These are phyloP conservation scores for Drosophila birchii DNA, from an alignment of 2,888 invertebrate species.

Conservation along the genomic window DNA sequence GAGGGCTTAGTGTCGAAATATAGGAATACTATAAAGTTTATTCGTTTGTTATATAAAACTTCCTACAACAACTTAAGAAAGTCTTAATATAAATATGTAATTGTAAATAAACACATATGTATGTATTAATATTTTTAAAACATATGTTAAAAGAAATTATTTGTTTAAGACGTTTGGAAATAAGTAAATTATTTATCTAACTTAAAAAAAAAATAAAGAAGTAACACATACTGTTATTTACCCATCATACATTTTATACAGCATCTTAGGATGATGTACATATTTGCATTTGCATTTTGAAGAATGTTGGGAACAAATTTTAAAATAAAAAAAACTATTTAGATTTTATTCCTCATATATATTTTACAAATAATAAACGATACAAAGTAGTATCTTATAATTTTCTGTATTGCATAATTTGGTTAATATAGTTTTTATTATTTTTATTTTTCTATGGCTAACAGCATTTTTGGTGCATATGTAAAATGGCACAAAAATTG, in stretches of 20 bases:
- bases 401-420: conserved; percentile 17
- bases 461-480: conserved; percentile 68
- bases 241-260: not conserved
- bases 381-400: conserved; percentile 43
- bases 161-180: not conserved
- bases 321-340: conserved; percentile 11
- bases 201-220: not conserved
- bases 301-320: conserved; percentile 11
- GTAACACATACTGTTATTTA: no score
- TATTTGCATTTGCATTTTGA: not conserved
- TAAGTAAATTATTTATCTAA: not conserved
- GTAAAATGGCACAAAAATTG: conserved; percentile 72
- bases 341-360: conserved; percentile 14
- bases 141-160: not conserved
- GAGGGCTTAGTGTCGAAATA: not conserved
- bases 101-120: conserved; percentile 16
- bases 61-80: not conserved
- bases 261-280: not conserved
- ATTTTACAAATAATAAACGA: conserved; percentile 42
- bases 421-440: conserved; percentile 12
- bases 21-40: conserved; percentile 4
- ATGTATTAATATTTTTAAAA: not conserved
- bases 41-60: not conserved
- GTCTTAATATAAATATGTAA: conserved; percentile 1
- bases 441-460: conserved; percentile 56